Evolutionary conservation across 1,140 invertebrate genomes (phyloP), one percentile per base, ranked within the genome.

Genomic region (Diprion similis): DNA sequence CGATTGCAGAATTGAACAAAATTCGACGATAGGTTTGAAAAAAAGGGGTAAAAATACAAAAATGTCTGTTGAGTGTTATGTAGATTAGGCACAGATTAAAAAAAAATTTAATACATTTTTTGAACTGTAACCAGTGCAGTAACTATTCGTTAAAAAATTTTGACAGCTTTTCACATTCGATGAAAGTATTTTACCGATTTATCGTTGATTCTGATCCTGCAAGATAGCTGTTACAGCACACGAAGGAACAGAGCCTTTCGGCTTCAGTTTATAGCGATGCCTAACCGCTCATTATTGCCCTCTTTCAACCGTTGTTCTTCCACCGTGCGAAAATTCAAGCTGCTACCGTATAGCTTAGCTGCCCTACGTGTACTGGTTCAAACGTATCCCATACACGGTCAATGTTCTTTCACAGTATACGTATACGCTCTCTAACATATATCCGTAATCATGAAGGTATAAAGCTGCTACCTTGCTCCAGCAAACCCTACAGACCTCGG

Each of bases 251-350:
- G 24, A 37, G 24, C 24, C 24, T 37, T 37, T 37, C 24, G 24
- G 24, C 24, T 37, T 37, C 24, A 59, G 51, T 59, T 59, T 59
- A 17, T 59, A 59, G 51, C 51, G 51, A 17, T 37, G 51, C 11
- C 51, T 59, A 59, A 59, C 51, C 51, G 9, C 51, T 59, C 51
- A 59, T 59, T 59, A 59, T 15, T 59, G 51, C 51, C 51, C 51
- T 59, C 51, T 59, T 59, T 17, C 51, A 59, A 59, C 51, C 51
- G 51, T 59, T 59, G 51, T 59, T 59, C 51, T 59, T 59, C 51
- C 51, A 59, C 51, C 51, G 51, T 59, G 51, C 51, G 51, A 59
- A 59, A 59, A 59, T 59, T 59, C 51, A 59, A 59, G 9, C 11
- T 59, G 51, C 51, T 59, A 59, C 51, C 51, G 51, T 59, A 59